Evolutionary conservation across 2,113 vertebrate species (phyloP).

Genomic region (Etia nguti): DNA sequence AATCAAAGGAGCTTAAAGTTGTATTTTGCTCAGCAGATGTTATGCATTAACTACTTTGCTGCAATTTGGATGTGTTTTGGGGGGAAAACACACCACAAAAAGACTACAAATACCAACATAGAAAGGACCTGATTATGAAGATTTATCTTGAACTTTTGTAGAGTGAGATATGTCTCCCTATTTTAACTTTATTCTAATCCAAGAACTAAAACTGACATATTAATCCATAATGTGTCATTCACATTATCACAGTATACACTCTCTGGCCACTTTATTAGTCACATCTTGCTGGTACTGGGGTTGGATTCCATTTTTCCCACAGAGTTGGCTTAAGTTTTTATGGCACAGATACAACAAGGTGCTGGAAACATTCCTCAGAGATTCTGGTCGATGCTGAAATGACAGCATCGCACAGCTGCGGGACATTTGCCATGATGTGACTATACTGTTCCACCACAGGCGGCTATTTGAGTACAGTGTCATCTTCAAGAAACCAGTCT

Average conservation of each 20-base stretch:
- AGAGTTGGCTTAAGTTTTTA: not conserved
- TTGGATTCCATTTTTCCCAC: not conserved
- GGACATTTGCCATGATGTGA: not conserved
- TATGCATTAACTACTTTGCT: not conserved
- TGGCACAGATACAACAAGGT: not conserved
- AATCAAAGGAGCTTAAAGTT: not conserved
- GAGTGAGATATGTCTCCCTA: not conserved
- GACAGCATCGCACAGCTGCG: not conserved
- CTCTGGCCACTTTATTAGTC: not conserved
- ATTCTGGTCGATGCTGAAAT: not conserved
- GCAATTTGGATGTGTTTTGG: not conserved
- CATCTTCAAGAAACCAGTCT: not conserved
- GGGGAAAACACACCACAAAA: not conserved
- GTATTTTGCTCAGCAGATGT: not conserved
- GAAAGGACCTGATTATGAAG: not conserved
- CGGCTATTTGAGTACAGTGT: fast-evolving
- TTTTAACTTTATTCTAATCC: not conserved
- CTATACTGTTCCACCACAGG: not conserved
- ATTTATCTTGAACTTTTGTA: not conserved
- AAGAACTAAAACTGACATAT: not conserved
- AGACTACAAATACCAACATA: not conserved
- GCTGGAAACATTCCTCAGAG: not conserved
- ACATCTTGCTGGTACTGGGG: not conserved
- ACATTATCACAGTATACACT: not conserved
- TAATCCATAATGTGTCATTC: not conserved